Evolutionary conservation across 1,140 invertebrate species (phyloP).

Genomic region (Macrotrachela quadricornifera): DNA sequence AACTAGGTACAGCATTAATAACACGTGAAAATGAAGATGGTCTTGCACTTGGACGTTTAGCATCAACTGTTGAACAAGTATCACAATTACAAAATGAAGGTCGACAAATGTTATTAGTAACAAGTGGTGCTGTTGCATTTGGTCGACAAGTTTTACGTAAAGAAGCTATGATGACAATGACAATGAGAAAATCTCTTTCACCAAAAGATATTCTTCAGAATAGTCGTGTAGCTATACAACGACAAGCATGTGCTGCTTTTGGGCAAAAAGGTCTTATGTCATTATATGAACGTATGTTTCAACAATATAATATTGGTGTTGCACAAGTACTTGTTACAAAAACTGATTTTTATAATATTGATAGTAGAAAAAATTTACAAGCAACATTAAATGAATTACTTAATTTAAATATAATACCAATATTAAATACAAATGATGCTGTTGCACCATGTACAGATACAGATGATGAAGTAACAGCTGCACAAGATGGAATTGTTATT

Average conservation of each 20-base stretch:
- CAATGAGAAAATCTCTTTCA: slow-evolving; percentile 61
- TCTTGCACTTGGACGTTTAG: slow-evolving; percentile 70
- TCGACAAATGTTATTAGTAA: slow-evolving; percentile 76
- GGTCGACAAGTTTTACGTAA: slow-evolving; percentile 94
- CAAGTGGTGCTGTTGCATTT: slow-evolving; percentile 91
- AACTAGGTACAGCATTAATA: slow-evolving; percentile 88
- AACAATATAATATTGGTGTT: slow-evolving; percentile 90
- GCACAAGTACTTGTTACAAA: slow-evolving; percentile 93
- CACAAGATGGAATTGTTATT: slow-evolving; percentile 42
- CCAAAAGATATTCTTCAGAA: too few relatives aligned
- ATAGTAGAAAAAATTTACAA: slow-evolving; percentile 71
- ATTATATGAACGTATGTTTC: slow-evolving; percentile 95
- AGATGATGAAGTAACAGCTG: slow-evolving; percentile 44
- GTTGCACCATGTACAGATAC: slow-evolving; percentile 68
- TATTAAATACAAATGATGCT: slow-evolving; percentile 96
- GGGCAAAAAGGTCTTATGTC: slow-evolving; percentile 96
- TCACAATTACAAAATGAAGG: slow-evolving; percentile 87
- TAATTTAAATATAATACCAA: slow-evolving; percentile 89
- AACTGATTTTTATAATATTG: slow-evolving; percentile 87
- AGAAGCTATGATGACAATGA: slow-evolving; percentile 82
- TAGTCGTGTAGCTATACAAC: slow-evolving; percentile 12
- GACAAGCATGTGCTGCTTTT: slow-evolving; percentile 70
- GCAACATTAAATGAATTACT: slow-evolving; percentile 78
- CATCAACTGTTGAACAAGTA: slow-evolving; percentile 85
- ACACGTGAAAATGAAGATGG: slow-evolving; percentile 89